These are phyloP conservation scores for Peucedramus taeniatus DNA, from an alignment of 2,113 vertebrate genomes.

Conservation along the genomic window DNA sequence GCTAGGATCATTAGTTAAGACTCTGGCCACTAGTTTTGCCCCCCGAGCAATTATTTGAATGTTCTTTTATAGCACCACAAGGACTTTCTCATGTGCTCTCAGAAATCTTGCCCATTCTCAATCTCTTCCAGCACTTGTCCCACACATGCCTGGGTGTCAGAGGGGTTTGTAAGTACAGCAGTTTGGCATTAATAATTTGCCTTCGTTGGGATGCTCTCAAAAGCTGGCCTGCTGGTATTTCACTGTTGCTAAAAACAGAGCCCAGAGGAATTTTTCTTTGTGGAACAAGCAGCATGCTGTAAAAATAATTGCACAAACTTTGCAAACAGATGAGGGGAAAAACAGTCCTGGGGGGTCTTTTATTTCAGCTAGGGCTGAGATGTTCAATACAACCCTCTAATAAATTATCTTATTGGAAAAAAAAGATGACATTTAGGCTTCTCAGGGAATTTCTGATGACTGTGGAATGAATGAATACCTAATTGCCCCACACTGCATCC, in stretches of 20 bases:
- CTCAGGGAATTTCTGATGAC: background rate
- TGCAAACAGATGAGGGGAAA: background rate
- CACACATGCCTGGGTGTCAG: background rate
- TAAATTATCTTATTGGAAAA: background rate
- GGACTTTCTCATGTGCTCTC: background rate
- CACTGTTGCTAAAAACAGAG: background rate
- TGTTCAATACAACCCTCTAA: background rate
- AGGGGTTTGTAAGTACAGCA: background rate
- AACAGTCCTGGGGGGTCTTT: background rate
- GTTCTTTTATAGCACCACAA: background rate
- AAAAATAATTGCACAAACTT: background rate
- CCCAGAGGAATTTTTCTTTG: background rate
- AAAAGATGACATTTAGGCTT: background rate
- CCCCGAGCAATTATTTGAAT: background rate
- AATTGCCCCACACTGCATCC: background rate
- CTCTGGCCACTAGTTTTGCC: background rate
- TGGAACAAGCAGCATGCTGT: background rate
- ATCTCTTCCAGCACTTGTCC: background rate
- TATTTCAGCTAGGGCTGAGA: background rate
- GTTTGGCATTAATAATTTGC: background rate
- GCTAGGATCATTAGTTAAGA: background rate
- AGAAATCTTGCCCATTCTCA: background rate
- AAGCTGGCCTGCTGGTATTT: background rate
- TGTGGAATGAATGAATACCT: background rate
- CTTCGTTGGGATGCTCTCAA: background rate